A percentile compares a stretch with the other conserved stretches of the same genome.
Evolutionary conservation across 1,140 invertebrate species (phyloP).

Genomic region (Sinonovacula constricta): DNA sequence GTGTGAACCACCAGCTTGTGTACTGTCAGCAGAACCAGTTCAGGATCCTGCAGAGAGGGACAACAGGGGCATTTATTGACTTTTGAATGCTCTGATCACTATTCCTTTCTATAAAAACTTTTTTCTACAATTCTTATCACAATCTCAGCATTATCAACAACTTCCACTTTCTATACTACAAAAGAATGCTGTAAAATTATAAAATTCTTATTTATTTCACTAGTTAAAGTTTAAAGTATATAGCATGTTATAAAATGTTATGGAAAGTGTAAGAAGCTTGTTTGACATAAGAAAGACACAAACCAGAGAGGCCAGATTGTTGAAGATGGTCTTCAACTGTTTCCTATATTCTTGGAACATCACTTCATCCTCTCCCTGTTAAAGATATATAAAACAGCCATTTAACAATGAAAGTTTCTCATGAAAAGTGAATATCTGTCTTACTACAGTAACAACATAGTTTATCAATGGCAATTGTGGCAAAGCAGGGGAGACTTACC

Average conservation of each 20-base stretch:
- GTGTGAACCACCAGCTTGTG: slow-evolving; percentile 78
- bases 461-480: background rate
- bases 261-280: background rate
- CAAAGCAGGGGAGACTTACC: slow-evolving; percentile 72
- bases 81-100: too few relatives aligned
- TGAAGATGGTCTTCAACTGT: slow-evolving; percentile 81
- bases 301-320: slow-evolving; percentile 80
- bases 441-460: background rate
- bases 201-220: background rate
- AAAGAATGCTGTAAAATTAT: background rate
- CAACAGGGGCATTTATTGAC: too few relatives aligned
- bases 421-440: background rate
- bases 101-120: too few relatives aligned
- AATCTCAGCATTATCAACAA: too few relatives aligned
- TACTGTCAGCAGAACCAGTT: slow-evolving; percentile 79
- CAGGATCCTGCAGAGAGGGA: slow-evolving; percentile 76
- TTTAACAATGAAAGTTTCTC: background rate
- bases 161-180: too few relatives aligned
- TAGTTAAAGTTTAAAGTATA: background rate
- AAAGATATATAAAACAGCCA: background rate
- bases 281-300: slow-evolving; percentile 28
- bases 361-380: slow-evolving; percentile 82
- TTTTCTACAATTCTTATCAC: too few relatives aligned
- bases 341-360: slow-evolving; percentile 82
- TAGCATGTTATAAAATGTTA: background rate